These are phyloP conservation scores for Acyrthosiphon pisum DNA, from an alignment of 1,140 invertebrate species.

Conservation along the genomic window DNA sequence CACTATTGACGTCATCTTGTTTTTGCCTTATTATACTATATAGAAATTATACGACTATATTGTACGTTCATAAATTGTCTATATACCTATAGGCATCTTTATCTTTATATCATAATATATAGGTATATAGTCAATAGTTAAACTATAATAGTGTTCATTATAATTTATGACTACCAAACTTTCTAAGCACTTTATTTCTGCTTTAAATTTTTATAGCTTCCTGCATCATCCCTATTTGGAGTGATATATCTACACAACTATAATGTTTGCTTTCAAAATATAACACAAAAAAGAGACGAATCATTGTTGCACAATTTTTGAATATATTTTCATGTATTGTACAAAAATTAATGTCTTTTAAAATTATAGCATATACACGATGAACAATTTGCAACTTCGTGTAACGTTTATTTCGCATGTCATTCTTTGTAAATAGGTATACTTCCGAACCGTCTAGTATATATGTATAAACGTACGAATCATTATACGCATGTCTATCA, in stretches of 20 bases:
- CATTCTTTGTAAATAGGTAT: background rate
- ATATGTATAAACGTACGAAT: background rate
- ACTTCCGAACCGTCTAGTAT: background rate
- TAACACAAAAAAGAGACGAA: background rate
- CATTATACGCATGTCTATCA: background rate
- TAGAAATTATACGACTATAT: background rate
- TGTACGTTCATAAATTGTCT: background rate
- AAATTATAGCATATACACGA: background rate
- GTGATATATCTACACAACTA: background rate
- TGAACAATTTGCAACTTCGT: background rate
- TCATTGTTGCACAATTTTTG: constrained; percentile 35
- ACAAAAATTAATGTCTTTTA: background rate
- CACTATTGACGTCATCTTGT: background rate
- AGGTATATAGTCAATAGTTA: background rate
- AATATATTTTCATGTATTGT: constrained; percentile 15
- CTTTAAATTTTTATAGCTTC: background rate
- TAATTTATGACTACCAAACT: background rate
- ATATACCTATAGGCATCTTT: background rate
- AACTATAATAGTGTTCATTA: background rate
- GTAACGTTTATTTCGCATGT: background rate
- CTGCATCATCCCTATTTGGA: background rate
- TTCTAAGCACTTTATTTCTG: background rate
- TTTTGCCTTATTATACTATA: background rate
- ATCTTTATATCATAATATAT: background rate
- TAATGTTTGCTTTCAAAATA: background rate